Evolutionary conservation across 2,888 invertebrate genomes (phyloP).

Genomic region (Lagria hirta): DNA sequence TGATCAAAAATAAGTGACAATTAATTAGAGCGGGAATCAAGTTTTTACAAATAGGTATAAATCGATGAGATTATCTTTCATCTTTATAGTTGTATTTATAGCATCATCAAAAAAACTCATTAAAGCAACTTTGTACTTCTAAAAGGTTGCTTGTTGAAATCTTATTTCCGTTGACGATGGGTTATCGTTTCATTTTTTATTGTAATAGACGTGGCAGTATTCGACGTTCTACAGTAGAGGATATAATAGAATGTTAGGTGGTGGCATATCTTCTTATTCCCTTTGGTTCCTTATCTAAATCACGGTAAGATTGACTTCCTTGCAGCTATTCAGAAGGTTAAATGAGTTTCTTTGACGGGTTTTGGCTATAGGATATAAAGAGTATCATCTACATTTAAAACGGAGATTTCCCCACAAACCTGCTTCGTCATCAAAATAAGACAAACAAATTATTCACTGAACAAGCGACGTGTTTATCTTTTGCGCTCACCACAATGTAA

Average conservation of each 20-base stretch:
- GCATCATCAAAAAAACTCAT: constrained; percentile 7
- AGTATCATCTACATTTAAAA: constrained; percentile 41
- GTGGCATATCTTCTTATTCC: constrained; percentile 36
- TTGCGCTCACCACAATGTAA: constrained; percentile 21
- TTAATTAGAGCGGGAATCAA: too few species aligned
- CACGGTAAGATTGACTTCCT: constrained; percentile 44
- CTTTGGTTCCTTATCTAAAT: constrained; percentile 46
- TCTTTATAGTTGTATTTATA: constrained; percentile 16
- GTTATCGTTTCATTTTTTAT: constrained; percentile 28
- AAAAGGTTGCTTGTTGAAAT: constrained; percentile 6
- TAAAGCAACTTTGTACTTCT: constrained; percentile 10
- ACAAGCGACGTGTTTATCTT: constrained; percentile 26
- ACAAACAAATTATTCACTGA: constrained; percentile 24
- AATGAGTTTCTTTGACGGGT: constrained; percentile 45
- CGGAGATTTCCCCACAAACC: constrained; percentile 14
- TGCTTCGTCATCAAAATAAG: constrained; percentile 26
- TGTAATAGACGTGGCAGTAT: constrained; percentile 19
- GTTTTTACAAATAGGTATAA: too few species aligned
- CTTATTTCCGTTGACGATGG: constrained; percentile 10
- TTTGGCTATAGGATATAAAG: constrained; percentile 35
- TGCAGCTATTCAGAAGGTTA: constrained; percentile 43
- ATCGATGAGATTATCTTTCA: too few species aligned
- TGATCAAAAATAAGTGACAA: too few species aligned
- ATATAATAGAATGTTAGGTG: constrained; percentile 26
- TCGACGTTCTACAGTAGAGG: constrained; percentile 10